A percentile compares a stretch with the other conserved stretches of the same genome.
These are phyloP conservation scores for Gryon sp. DNA, from an alignment of 1,140 invertebrate genomes.

Conservation along the genomic window DNA sequence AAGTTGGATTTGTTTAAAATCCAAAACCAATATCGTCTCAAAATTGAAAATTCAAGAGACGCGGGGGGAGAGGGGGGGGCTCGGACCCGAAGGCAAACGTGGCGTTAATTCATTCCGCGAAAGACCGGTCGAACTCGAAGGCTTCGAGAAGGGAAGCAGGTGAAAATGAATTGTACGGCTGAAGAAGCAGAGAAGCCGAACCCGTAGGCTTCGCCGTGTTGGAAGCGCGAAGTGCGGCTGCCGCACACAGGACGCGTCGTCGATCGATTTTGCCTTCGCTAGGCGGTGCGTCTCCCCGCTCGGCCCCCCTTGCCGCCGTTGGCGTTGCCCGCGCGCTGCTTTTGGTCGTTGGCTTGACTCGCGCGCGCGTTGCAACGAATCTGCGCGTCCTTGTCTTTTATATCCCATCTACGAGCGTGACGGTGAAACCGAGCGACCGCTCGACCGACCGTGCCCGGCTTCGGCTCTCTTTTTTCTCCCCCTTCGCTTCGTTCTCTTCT, in stretches of 20 bases:
- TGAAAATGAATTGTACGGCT: conserved; percentile 75
- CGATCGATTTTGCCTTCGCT: conserved; percentile 73
- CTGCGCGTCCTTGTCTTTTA: conserved; percentile 30
- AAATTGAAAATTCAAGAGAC: not conserved
- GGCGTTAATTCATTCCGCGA: conserved; percentile 61
- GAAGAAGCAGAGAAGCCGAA: too few relatives aligned
- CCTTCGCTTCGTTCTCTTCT: conserved; percentile 3
- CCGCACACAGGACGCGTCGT: conserved; percentile 71
- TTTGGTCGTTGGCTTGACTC: conserved; percentile 17
- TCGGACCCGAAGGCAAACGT: conserved; percentile 17
- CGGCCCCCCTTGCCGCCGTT: conserved; percentile 11
- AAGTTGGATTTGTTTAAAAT: too few relatives aligned
- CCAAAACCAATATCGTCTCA: too few relatives aligned
- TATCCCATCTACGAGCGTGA: conserved; percentile 32
- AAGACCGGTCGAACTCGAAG: too few relatives aligned
- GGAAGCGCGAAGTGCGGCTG: conserved; percentile 66
- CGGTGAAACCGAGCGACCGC: conserved; percentile 37
- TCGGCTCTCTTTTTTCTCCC: conserved; percentile 21
- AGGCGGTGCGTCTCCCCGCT: conserved; percentile 20
- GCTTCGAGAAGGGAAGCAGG: conserved; percentile 68
- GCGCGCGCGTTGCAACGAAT: conserved; percentile 25
- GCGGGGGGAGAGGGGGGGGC: not conserved
- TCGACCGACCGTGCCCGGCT: conserved; percentile 31
- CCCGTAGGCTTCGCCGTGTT: too few relatives aligned
- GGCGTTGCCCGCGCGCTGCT: conserved; percentile 14